Evolutionary conservation across 2,113 vertebrate species (phyloP).

Genomic region (Sula dactylatra): DNA sequence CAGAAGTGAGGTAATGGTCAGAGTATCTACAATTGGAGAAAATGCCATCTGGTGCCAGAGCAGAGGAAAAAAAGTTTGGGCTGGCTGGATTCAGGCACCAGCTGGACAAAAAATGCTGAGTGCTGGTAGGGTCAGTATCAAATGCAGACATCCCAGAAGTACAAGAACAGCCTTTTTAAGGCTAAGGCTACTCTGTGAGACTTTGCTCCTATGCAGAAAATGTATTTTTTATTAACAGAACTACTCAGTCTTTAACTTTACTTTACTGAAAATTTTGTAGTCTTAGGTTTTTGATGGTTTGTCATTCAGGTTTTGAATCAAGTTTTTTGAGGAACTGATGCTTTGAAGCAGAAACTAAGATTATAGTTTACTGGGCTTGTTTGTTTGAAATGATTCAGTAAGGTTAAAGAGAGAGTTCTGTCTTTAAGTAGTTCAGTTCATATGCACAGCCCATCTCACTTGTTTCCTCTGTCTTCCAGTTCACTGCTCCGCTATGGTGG

Average conservation of each 20-base stretch:
- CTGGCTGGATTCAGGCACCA: not conserved
- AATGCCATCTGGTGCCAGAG: not conserved
- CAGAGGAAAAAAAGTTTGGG: not conserved
- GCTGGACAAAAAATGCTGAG: not conserved
- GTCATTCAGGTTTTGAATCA: not conserved
- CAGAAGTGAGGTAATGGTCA: not conserved
- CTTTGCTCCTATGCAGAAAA: not conserved
- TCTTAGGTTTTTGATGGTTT: not conserved
- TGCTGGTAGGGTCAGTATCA: not conserved
- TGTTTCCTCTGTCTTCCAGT: slow-evolving; percentile 63
- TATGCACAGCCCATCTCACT: not conserved
- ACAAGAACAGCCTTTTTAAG: not conserved
- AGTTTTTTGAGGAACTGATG: not conserved
- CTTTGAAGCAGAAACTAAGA: not conserved
- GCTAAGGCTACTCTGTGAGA: not conserved
- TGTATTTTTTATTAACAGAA: not conserved
- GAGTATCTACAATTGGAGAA: not conserved
- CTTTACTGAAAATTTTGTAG: not conserved
- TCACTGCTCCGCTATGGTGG: slow-evolving; percentile 94
- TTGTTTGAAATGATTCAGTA: not conserved
- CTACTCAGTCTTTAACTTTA: not conserved
- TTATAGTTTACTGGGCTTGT: not conserved
- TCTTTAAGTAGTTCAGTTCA: not conserved
- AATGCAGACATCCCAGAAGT: not conserved
- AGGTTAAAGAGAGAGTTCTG: not conserved